Evolutionary conservation across 2,888 invertebrate species (phyloP).

Genomic region (Leptopterna dolabrata): DNA sequence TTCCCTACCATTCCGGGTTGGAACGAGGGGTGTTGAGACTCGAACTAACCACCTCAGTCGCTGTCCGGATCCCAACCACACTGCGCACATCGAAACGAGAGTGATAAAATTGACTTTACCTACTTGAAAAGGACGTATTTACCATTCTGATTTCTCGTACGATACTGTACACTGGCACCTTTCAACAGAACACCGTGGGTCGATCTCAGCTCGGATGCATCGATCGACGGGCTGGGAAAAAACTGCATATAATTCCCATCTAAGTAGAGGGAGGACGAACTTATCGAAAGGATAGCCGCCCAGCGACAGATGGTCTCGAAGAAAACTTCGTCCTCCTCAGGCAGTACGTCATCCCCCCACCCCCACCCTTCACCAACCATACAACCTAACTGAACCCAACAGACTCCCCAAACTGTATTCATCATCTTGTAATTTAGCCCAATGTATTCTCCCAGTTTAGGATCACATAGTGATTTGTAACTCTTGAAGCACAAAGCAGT

Average conservation of each 20-base stretch:
- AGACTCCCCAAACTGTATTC: conserved; percentile 1
- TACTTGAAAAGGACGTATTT: too few relatives aligned
- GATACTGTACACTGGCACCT: too few relatives aligned
- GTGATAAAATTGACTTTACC: too few relatives aligned
- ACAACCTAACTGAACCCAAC: not conserved
- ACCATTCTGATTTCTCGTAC: too few relatives aligned
- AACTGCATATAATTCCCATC: not conserved
- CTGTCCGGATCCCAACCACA: too few relatives aligned
- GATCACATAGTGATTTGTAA: conserved; percentile 38
- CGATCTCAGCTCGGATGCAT: too few relatives aligned
- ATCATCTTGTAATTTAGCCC: conserved; percentile 44
- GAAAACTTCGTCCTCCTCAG: conserved; percentile 14
- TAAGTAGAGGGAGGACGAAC: not conserved
- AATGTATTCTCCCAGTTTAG: conserved; percentile 14
- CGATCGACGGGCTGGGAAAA: not conserved
- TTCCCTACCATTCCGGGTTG: too few relatives aligned
- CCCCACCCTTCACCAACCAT: not conserved
- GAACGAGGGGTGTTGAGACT: too few relatives aligned
- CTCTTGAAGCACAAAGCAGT: not conserved
- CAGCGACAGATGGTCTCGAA: conserved; percentile 5
- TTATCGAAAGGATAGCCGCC: conserved; percentile 25
- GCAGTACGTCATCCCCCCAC: not conserved
- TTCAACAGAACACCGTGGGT: too few relatives aligned
- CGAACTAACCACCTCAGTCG: too few relatives aligned
- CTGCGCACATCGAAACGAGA: too few relatives aligned